phyloP scores from a whole-genome alignment of 2,888 invertebrate species.

The Himalopsyche japonica region DNA sequence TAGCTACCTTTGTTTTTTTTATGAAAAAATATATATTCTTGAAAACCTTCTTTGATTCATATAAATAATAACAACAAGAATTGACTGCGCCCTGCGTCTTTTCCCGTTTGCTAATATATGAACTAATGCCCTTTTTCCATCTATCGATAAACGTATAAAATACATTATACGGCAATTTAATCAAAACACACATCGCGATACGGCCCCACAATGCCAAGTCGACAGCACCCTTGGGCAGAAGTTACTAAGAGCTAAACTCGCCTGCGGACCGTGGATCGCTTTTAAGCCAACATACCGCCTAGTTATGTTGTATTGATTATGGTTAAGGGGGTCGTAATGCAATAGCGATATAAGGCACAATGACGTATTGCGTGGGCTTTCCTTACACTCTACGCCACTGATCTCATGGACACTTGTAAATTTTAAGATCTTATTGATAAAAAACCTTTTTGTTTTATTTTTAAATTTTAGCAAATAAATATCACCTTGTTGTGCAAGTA shows the following conservation, averaged over 20 bases:
- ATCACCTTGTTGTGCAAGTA: no score
- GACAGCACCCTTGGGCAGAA: neutral
- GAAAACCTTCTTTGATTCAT: no score
- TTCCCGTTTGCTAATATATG: slow-evolving; percentile 20
- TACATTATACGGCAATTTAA: slow-evolving; percentile 36
- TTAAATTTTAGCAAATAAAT: no score
- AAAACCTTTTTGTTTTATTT: neutral
- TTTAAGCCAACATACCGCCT: slow-evolving; percentile 16
- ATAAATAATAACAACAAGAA: neutral
- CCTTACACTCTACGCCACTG: neutral
- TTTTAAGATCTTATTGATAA: neutral
- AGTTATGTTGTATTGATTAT: slow-evolving; percentile 33
- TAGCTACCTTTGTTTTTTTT: no score
- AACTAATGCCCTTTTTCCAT: slow-evolving; percentile 30
- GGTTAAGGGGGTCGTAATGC: slow-evolving; percentile 28
- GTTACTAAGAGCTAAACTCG: neutral
- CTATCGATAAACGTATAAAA: slow-evolving; percentile 30
- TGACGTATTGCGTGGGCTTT: slow-evolving; percentile 29
- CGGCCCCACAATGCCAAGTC: neutral
- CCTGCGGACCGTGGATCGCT: neutral
- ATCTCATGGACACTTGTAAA: neutral
- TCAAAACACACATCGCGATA: slow-evolving; percentile 36
- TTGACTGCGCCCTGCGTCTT: slow-evolving; percentile 19
- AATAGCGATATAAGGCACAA: slow-evolving; percentile 28
- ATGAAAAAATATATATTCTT: no score